Evolutionary conservation across 2,888 invertebrate genomes (phyloP).

Genomic region (Nycteola revayana): DNA sequence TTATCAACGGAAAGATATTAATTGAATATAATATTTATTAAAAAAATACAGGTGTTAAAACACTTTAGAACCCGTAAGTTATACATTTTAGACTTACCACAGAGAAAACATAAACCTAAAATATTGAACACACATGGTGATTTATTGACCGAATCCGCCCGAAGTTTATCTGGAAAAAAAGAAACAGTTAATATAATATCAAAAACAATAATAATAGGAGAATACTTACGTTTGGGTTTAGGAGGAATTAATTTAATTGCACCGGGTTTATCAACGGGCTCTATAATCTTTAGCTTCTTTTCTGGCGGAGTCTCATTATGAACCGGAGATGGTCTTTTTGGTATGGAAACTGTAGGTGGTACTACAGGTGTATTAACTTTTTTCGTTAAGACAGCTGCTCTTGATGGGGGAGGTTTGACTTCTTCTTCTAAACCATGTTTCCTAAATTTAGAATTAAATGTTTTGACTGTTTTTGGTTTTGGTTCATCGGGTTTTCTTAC

Average conservation of each 20-base stretch:
- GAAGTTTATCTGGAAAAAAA: conserved; percentile 69
- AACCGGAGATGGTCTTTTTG: conserved; percentile 75
- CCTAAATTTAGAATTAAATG: conserved; percentile 94
- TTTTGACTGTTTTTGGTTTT: conserved; percentile 95
- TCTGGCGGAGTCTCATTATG: conserved; percentile 84
- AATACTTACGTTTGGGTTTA: conserved; percentile 95
- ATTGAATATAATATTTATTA: conserved; percentile 73
- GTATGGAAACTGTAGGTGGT: conserved; percentile 65
- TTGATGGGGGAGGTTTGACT: conserved; percentile 91
- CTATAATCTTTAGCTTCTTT: conserved; percentile 88
- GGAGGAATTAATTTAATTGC: conserved; percentile 93
- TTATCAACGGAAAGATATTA: conserved; percentile 64
- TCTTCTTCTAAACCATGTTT: conserved; percentile 95
- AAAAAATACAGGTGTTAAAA: conserved; percentile 63
- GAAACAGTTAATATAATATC: conserved; percentile 53
- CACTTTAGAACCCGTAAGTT: conserved; percentile 66
- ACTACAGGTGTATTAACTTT: conserved; percentile 75
- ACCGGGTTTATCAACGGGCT: conserved; percentile 87
- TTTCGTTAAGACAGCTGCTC: conserved; percentile 83
- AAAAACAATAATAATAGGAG: conserved; percentile 27
- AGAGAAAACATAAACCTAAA: conserved; percentile 54
- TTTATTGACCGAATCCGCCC: conserved; percentile 32
- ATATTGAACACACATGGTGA: conserved; percentile 46
- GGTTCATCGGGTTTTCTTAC: conserved; percentile 86
- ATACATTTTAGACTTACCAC: conserved; percentile 80